Base-by-base conservation (phyloP, 2,888 invertebrate species). In the Heliconius charithonia region DNA sequence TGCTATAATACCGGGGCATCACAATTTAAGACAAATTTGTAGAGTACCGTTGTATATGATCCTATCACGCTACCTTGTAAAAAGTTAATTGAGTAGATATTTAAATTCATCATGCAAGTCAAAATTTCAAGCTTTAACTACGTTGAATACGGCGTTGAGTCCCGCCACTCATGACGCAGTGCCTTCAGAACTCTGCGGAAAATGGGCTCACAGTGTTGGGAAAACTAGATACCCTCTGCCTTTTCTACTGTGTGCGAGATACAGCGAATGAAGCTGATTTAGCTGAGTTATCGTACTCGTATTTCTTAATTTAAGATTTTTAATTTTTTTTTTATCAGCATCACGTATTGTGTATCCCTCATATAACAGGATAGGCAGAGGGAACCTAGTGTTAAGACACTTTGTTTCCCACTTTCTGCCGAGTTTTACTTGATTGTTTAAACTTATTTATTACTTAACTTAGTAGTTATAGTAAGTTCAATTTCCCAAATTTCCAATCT, bases 1-100 rank as follows among this genome's bases (percentile, higher is more conserved):
- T 78, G 83, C 82, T 79, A 71, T 82, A 76, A 83, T 82, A 84
- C 83, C 76, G 62, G 73, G 63, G 69, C 69, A 63, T 56, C 65
- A 79, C 76, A 82, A 74, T 83, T 82, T 79, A 45, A 73, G 63
- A 75, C 76, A 79, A 79, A 81, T 69, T 66, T 71, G 27, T 78
- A 56, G 62, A 32, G 69, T 74, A 81, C 79, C 76, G 78, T 80
- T 82, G 32, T 59, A 77, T 79, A 56, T 72, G 71, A 59, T 67
- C 25, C 22, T 29, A 75, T 65, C 80, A 78, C 51, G 72, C 59
- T 29, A 56, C 27, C 25, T 69, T 37, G 16, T 3, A 69, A 69
- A 72, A 32, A 71, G 0, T 37, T 56, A 32, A 51, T 71, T 12
- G 29, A 56, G 27, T n/a, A 2, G 25, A n/a, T 22, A n/a, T n/a